phyloP scores from a whole-genome alignment of 2,797 vertebrate genomes.

The Eulemur mongoz region DNA sequence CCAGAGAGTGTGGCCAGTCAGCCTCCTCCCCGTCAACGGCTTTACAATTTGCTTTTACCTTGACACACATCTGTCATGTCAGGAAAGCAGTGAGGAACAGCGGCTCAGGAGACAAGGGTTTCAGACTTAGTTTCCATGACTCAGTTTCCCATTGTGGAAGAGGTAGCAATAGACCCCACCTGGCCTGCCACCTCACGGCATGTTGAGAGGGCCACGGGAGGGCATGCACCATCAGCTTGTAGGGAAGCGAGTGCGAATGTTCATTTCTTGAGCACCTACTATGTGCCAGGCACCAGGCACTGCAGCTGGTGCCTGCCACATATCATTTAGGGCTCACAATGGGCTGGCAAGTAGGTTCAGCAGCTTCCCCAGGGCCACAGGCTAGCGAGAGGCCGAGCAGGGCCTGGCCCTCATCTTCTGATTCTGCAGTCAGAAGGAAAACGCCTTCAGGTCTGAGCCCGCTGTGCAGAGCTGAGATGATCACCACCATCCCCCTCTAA shows the following conservation, averaged over 20 bases:
- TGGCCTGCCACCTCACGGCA: rapidly evolving
- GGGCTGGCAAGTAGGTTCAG: not conserved
- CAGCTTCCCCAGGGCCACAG: not conserved
- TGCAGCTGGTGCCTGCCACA: not conserved
- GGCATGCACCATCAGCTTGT: rapidly evolving
- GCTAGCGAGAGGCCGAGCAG: no score
- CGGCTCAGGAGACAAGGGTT: not conserved
- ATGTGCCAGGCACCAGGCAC: not conserved
- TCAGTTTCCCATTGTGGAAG: not conserved
- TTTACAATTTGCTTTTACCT: not conserved
- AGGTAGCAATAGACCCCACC: not conserved
- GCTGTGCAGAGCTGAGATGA: not conserved
- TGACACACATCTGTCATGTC: rapidly evolving
- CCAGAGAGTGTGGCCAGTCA: rapidly evolving
- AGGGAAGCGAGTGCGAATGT: not conserved
- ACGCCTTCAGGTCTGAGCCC: not conserved
- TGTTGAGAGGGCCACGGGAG: not conserved
- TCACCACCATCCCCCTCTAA: not conserved
- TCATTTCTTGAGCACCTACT: not conserved
- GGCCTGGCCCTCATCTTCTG: not conserved
- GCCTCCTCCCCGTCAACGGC: rapidly evolving
- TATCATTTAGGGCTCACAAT: not conserved
- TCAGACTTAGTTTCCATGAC: not conserved
- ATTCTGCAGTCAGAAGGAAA: not conserved
- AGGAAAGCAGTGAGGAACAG: not conserved